A percentile compares a stretch with the other conserved stretches of the same genome.
Conservation (phyloP, 2,113 vertebrate species). For the Nanorana parkeri region DNA sequence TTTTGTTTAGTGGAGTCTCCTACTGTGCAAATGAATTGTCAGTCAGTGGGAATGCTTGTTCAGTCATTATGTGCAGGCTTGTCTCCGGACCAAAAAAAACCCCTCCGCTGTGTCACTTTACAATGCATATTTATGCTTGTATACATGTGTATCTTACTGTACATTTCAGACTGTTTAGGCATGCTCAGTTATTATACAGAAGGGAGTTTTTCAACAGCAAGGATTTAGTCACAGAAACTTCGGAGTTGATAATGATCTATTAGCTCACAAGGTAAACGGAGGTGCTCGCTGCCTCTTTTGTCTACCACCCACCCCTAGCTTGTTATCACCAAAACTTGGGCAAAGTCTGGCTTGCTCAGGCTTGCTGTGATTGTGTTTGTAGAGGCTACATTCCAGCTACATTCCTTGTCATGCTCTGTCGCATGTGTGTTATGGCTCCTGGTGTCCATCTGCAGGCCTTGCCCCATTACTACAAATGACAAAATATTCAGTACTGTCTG, state of each 20-base stretch:
- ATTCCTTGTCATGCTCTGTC: slow-evolving; percentile 18
- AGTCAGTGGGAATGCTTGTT: neutral
- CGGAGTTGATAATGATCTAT: slow-evolving; percentile 38
- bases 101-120: neutral
- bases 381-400: slow-evolving; percentile 42
- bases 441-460: neutral
- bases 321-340: slow-evolving; percentile 25
- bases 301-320: slow-evolving; percentile 9
- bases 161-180: neutral
- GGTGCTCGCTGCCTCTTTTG: slow-evolving; percentile 25
- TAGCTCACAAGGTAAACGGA: slow-evolving; percentile 36
- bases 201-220: neutral
- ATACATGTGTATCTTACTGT: neutral
- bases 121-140: neutral
- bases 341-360: slow-evolving; percentile 42
- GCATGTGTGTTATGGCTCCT: slow-evolving; percentile 9
- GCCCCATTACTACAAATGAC: neutral
- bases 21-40: too few relatives aligned
- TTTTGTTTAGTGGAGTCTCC: too few relatives aligned
- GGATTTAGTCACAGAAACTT: slow-evolving; percentile 29
- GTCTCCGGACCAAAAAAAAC: too few relatives aligned
- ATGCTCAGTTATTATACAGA: neutral
- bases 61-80: neutral
- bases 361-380: slow-evolving; percentile 30
- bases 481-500: neutral